Evolutionary conservation across 2,113 vertebrate species (phyloP).

Genomic region (Panthera leo): DNA sequence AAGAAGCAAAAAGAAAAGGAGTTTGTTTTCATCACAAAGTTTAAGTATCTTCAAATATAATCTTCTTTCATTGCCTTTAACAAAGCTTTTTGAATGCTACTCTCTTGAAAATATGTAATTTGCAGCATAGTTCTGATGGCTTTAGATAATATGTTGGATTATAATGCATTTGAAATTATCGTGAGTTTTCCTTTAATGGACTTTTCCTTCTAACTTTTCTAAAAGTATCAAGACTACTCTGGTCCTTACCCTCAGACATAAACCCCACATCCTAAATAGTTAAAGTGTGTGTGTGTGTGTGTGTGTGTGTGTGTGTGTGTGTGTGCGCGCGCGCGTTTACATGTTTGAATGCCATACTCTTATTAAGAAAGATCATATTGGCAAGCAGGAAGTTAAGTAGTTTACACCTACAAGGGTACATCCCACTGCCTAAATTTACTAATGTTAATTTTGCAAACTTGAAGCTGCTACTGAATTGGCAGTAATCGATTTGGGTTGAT

Average conservation of each 20-base stretch:
- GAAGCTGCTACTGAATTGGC: not conserved
- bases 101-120: not conserved
- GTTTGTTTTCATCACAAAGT: not conserved
- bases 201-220: conserved; percentile 31
- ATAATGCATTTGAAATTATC: not conserved
- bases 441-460: not conserved
- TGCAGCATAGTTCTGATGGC: not conserved
- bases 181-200: not conserved
- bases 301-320: fast-evolving
- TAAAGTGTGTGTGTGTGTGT: not conserved
- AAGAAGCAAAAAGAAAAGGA: not conserved
- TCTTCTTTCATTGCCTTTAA: not conserved
- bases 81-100: not conserved
- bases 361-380: not conserved
- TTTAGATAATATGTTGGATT: not conserved
- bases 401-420: not conserved
- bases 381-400: not conserved
- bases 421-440: not conserved
- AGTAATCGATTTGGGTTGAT: not conserved
- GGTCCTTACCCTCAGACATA: not conserved
- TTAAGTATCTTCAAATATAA: not conserved
- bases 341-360: not conserved
- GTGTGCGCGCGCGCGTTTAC: not conserved
- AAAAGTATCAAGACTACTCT: not conserved
- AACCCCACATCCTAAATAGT: not conserved